phyloP scores from a whole-genome alignment of 2,797 vertebrate species.

The Phoebastria nigripes region DNA sequence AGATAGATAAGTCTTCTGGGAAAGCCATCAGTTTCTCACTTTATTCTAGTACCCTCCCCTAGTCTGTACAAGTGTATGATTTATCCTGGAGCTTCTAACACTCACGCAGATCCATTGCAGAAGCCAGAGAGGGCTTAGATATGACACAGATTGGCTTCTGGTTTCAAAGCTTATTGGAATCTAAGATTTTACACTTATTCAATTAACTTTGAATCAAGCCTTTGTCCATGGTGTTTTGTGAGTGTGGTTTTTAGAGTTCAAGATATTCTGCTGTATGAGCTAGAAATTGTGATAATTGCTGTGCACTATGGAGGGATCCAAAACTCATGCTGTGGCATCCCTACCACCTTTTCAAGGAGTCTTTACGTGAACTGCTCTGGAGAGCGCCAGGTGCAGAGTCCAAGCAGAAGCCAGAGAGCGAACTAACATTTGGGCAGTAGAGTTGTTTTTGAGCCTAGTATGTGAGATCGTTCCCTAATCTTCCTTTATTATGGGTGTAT shows the following conservation, averaged over 20 bases:
- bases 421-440: background rate
- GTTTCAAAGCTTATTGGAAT: background rate
- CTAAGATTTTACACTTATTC: background rate
- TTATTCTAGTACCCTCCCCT: background rate
- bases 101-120: background rate
- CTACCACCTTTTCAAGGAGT: background rate
- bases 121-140: background rate
- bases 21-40: background rate
- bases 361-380: background rate
- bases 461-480: accelerated
- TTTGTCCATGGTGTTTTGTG: background rate
- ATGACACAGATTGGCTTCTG: background rate
- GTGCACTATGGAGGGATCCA: background rate
- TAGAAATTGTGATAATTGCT: background rate
- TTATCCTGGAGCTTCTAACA: background rate
- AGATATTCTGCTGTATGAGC: background rate
- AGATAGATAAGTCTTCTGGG: background rate
- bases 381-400: background rate
- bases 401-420: background rate
- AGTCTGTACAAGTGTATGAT: background rate
- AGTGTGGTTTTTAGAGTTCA: background rate
- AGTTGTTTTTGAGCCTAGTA: background rate
- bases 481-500: background rate
- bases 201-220: background rate
- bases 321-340: background rate